phyloP scores from a whole-genome alignment of 2,888 invertebrate genomes.

The Heteromyza rotundicornis region DNA sequence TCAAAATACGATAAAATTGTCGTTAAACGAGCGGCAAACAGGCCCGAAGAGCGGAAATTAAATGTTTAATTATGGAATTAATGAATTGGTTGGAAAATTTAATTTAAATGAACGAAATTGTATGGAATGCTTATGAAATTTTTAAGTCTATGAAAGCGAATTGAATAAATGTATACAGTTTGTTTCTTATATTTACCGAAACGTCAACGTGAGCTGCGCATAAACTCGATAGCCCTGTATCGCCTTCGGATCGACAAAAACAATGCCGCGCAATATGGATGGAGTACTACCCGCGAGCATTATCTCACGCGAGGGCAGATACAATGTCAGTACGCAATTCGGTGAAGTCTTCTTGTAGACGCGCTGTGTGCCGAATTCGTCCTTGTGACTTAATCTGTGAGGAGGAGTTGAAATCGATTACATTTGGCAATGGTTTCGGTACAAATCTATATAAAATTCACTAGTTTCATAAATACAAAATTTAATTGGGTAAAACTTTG shows the following conservation, averaged over 20 bases:
- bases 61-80: not conserved
- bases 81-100: too few species aligned
- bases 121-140: too few species aligned
- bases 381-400: slow-evolving; percentile 27
- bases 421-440: too few species aligned
- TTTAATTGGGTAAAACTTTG: too few species aligned
- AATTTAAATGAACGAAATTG: too few species aligned
- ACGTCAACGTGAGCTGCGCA: slow-evolving; percentile 88
- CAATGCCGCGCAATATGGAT: slow-evolving; percentile 86
- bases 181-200: too few species aligned
- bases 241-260: slow-evolving; percentile 89
- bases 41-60: not conserved
- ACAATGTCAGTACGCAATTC: slow-evolving; percentile 83
- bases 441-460: too few species aligned
- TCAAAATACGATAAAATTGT: too few species aligned
- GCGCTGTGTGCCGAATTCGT: slow-evolving; percentile 63
- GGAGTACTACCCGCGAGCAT: slow-evolving; percentile 76
- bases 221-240: slow-evolving; percentile 79
- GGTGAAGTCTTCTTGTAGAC: slow-evolving; percentile 89
- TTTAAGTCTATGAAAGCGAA: too few species aligned
- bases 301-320: slow-evolving; percentile 81
- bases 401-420: too few species aligned
- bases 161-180: too few species aligned
- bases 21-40: not conserved
- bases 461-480: too few species aligned